Conservation (phyloP, 2,113 vertebrate species). For the Felis catus region F.catus_Fca126_mat1.0 CM031415.1:109657501-109658000, state of each 20-base stretch:
- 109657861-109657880: not conserved
- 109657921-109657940: not conserved
- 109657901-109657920: not conserved
- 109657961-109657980: not conserved
- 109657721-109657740: not conserved
- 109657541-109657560: not conserved
- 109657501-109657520: not conserved
- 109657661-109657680: not conserved
- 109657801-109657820: not conserved
- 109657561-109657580: not conserved
- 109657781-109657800: not conserved
- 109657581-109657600: not conserved
- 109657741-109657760: not conserved
- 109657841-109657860: not conserved
- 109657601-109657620: not conserved
- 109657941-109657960: not conserved
- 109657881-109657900: not conserved
- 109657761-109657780: not conserved
- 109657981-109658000: not conserved
- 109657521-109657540: not conserved
- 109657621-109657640: not conserved
- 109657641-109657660: not conserved
- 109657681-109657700: not conserved
- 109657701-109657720: not conserved
- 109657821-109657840: not conserved